A percentile compares a stretch with the other conserved stretches of the same genome.
Evolutionary conservation across 2,888 invertebrate genomes (phyloP).

Genomic region (Byasa hedistus): DNA sequence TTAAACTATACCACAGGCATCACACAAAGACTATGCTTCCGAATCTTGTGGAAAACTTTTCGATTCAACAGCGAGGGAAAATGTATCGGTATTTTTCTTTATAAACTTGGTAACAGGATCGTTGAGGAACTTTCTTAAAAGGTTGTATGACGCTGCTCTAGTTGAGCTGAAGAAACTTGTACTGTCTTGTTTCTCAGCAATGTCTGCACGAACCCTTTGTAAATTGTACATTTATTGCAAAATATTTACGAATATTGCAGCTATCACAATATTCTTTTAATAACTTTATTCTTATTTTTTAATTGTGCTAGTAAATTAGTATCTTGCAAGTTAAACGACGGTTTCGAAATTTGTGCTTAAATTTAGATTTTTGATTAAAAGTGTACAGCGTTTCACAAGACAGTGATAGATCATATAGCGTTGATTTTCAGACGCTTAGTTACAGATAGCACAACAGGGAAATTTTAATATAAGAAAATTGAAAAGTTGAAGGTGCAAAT

Average conservation of each 20-base stretch:
- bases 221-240: background rate
- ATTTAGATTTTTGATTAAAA: no score
- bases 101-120: constrained; percentile 50
- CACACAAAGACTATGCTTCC: constrained; percentile 33
- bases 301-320: no score
- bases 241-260: background rate
- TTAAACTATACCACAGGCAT: constrained; percentile 26
- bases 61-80: constrained; percentile 37
- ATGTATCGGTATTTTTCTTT: constrained; percentile 55
- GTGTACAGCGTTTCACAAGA: no score
- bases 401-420: no score
- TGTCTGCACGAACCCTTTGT: constrained; percentile 16
- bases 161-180: constrained; percentile 31
- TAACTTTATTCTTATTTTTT: no score
- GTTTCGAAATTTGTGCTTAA: no score
- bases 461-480: no score
- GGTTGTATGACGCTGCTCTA: constrained; percentile 46
- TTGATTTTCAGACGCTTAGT: no score
- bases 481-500: no score
- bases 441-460: no score
- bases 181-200: constrained; percentile 9
- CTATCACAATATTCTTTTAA: no score
- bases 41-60: constrained; percentile 37
- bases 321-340: no score
- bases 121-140: constrained; percentile 50